Base-by-base conservation (phyloP, 2,113 vertebrate species). In the Archilochus colubris region DNA sequence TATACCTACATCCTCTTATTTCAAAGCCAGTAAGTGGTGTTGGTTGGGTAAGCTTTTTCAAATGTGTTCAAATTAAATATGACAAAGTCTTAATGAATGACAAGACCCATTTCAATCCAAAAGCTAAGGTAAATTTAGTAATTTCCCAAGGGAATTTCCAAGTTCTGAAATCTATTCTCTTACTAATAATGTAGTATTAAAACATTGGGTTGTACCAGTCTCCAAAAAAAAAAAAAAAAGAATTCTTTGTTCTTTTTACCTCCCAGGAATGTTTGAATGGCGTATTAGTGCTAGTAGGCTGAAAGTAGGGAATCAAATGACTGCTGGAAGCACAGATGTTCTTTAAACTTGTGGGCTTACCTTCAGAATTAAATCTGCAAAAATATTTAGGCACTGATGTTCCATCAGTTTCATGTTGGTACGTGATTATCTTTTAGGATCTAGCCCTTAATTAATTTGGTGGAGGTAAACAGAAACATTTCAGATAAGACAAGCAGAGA, bases 351-450 rank as follows among this genome's bases (percentile, higher is more conserved):
- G 20, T 75, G 63, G 77, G 44, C n/a, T 79, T 76, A 61, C 44
- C 36, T 93, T 92, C 62, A 90, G 64, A 92, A 40, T 50, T 80
- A 92, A 88, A 85, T 33, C 48, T 72, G 31, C 54, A 89, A 87
- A 94, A 86, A 62, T 88, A 94, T 88, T 94, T 94, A 62, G 63
- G 51, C 46, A 66, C 43, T 81, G n/a, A 58, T 3, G 10, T 93
- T 94, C 63, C 36, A 69, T 55, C 36, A n/a, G 27, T 80, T 95
- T 92, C 40, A 1, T 90, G 86, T 83, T 83, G 19, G n/a, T 93
- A 28, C 89, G 79, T 93, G 80, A 86, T 62, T 95, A 90, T 92
- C 94, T 86, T 62, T 55, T 83, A 88, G 46, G 51, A 93, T 95
- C 86, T 91, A 91, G 36, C 28, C 22, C 30, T 63, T 91, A 91